Evolutionary conservation across 1,140 invertebrate species (phyloP).

Genomic region (Drosophila mojavensis): DNA sequence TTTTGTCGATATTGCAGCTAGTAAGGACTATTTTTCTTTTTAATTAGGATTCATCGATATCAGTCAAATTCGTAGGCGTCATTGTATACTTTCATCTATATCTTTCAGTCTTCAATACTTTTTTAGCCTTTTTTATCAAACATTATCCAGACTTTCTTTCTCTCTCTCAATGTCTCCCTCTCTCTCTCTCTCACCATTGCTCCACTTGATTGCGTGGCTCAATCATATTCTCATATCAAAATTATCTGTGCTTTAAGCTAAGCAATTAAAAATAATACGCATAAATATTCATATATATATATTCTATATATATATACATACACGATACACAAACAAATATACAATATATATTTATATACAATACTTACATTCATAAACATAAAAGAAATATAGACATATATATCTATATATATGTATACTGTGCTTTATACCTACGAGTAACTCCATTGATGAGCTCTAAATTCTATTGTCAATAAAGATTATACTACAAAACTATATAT

Average conservation of each 20-base stretch:
- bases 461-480: constrained; percentile 75
- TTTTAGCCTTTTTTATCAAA: no score
- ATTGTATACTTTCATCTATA: no score
- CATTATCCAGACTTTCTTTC: background rate
- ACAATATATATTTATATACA: constrained; percentile 59
- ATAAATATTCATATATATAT: constrained; percentile 59
- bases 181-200: background rate
- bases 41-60: no score
- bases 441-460: constrained; percentile 61
- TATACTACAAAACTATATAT: constrained; percentile 85
- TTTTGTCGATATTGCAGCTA: no score
- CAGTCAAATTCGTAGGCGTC: no score
- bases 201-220: constrained; percentile 29
- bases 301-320: constrained; percentile 44
- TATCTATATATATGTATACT: constrained; percentile 51
- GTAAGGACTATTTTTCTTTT: no score
- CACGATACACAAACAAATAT: constrained; percentile 41
- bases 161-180: background rate
- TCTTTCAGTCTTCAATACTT: no score
- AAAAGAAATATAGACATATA: constrained; percentile 14
- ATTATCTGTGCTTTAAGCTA: constrained; percentile 80
- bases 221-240: constrained; percentile 76
- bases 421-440: constrained; percentile 74
- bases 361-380: constrained; percentile 59
- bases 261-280: constrained; percentile 67